A percentile compares a stretch with the other conserved stretches of the same genome.
Conservation (phyloP, 2,888 invertebrate species). For the Hyppa rectilinea region DNA sequence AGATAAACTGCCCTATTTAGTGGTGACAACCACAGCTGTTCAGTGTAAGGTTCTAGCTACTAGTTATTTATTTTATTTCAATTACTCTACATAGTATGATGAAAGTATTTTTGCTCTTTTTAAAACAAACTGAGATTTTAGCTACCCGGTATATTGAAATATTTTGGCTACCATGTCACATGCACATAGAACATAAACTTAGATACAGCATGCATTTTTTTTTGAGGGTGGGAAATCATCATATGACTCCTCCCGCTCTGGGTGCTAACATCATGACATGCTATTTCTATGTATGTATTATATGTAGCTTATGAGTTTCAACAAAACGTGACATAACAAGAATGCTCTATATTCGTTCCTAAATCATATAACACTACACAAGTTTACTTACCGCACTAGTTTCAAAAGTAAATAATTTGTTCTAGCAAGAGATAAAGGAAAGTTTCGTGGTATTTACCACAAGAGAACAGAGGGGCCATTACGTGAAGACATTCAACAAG, state of each 20-base stretch:
- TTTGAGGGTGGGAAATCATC: too few species aligned
- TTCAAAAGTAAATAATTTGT: slow-evolving; percentile 68
- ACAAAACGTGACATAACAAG: slow-evolving; percentile 6
- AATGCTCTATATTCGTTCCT: neutral
- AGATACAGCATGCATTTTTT: too few species aligned
- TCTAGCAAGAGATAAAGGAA: slow-evolving; percentile 87
- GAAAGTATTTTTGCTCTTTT: neutral
- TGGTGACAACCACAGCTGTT: neutral
- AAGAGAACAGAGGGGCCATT: slow-evolving; percentile 72
- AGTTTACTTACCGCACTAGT: slow-evolving; percentile 43
- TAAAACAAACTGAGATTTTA: neutral
- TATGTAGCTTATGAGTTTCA: neutral
- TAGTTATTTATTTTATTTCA: neutral
- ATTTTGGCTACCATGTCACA: too few species aligned
- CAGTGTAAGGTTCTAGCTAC: neutral
- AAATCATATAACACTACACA: slow-evolving; percentile 50
- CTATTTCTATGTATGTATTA: neutral
- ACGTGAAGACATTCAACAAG: slow-evolving; percentile 77
- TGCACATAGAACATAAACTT: too few species aligned
- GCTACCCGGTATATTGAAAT: neutral
- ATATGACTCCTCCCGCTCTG: too few species aligned
- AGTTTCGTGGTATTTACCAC: slow-evolving; percentile 82
- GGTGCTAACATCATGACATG: too few species aligned
- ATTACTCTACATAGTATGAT: neutral
- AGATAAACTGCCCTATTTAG: neutral